Base-by-base conservation (phyloP, 2,888 invertebrate species). In the Seira ritae region DNA sequence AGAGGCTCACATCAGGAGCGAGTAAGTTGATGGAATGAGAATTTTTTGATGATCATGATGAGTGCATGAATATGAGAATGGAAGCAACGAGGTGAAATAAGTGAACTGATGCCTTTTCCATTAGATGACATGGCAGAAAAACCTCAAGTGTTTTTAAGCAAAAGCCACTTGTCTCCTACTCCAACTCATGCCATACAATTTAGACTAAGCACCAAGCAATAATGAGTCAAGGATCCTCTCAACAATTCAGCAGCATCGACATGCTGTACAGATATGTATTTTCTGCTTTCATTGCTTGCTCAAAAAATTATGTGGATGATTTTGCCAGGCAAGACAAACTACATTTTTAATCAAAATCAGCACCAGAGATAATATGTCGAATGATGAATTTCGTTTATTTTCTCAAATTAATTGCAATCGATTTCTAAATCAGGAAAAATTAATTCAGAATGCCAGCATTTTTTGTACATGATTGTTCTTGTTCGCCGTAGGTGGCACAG, bases 91-190 rank as follows among this genome's bases (percentile, higher is more conserved):
- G 80, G 76, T 80, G 80, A 65, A 62, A 55, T 81, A 78, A 74
- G 84, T 85, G 85, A 87, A 84, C 85, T 84, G 85, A 86, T 86
- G 83, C 87, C 86, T 85, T 86, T 87, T 88, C 86, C 88, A 88
- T 88, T 88, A 88, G 87, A 87, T 88, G 88, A 88, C 86, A 81
- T 50, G 22, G 87, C 87, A 88, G 73, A 88, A 85, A 83, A 84
- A 84, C 84, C 82, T 85, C 84, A 86, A 87, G 88, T 88, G 88
- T 86, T 87, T 88, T 87, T 84, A 84, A 85, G 85, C 67, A 80
- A 80, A 80, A 80, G 87, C 80, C 87, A 87, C 85, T 84, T 86
- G 85, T 85, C 76, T 77, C 66, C 76, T 81, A 74, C 85, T 85
- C 80, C 74, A 84, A 80, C 85, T 85, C 85, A 85, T 85, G 85